A percentile compares a stretch with the other conserved stretches of the same genome.
Conservation (phyloP, 2,888 invertebrate species). For the Monopis laevigella region DNA sequence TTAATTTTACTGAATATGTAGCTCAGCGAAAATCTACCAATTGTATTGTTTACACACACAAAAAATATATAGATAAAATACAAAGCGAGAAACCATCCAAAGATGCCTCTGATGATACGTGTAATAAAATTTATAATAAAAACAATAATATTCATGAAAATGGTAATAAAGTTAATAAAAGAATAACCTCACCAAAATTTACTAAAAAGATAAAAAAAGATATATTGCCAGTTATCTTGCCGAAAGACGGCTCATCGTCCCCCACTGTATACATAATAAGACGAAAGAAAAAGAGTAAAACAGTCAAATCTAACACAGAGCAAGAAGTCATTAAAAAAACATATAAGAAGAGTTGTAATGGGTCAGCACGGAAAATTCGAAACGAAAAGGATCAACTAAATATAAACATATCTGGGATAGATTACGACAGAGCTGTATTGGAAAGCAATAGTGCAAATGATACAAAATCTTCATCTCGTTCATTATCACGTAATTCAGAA, state of each 20-base stretch:
- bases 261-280: constrained; percentile 44
- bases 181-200: not conserved
- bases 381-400: constrained; percentile 28
- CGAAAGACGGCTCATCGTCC: constrained; percentile 27
- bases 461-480: no score
- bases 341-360: constrained; percentile 18
- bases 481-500: no score
- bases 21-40: constrained; percentile 36
- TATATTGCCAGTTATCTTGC: constrained; percentile 41
- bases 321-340: constrained; percentile 18
- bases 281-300: constrained; percentile 29
- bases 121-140: not conserved
- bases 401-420: constrained; percentile 22
- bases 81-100: no score
- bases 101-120: no score
- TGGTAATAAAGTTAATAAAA: not conserved
- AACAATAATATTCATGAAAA: not conserved
- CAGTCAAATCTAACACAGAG: constrained; percentile 22
- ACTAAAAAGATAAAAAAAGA: constrained; percentile 23
- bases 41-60: constrained; percentile 44
- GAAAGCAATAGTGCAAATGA: not conserved
- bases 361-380: not conserved
- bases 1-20: constrained; percentile 41
- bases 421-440: not conserved
- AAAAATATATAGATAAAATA: constrained; percentile 24